phyloP scores from a whole-genome alignment of 2,888 invertebrate genomes.

The Clostera curtula region DNA sequence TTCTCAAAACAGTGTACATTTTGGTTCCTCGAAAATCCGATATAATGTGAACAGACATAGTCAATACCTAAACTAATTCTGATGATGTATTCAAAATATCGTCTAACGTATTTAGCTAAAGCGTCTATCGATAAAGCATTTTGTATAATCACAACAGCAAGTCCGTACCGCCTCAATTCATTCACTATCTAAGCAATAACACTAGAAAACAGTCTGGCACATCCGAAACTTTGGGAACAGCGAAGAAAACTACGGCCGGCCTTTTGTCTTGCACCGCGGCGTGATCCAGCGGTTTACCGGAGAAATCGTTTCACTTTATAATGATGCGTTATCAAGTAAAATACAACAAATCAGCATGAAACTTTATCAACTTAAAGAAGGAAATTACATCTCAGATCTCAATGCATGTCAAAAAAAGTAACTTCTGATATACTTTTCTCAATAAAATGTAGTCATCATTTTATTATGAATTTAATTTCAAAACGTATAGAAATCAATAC shows the following conservation, averaged over 20 bases:
- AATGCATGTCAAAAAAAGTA: too few relatives aligned
- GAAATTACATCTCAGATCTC: too few relatives aligned
- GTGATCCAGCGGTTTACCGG: slow-evolving; percentile 45
- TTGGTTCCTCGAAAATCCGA: slow-evolving; percentile 48
- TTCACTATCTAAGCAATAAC: slow-evolving; percentile 68
- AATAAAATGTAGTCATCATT: too few relatives aligned
- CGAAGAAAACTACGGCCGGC: slow-evolving; percentile 69
- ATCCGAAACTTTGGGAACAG: slow-evolving; percentile 70
- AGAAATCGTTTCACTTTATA: slow-evolving; percentile 51
- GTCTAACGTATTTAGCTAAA: slow-evolving; percentile 63
- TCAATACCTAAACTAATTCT: slow-evolving; percentile 43
- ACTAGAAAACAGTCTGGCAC: slow-evolving; percentile 69
- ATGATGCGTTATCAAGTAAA: slow-evolving; percentile 19
- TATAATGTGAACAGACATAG: slow-evolving; percentile 46
- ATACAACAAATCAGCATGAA: slow-evolving; percentile 17
- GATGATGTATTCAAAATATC: slow-evolving; percentile 64
- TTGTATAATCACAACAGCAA: slow-evolving; percentile 70
- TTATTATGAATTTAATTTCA: too few relatives aligned
- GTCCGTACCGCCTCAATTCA: slow-evolving; percentile 54
- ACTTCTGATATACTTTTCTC: too few relatives aligned
- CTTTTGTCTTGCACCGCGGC: slow-evolving; percentile 57
- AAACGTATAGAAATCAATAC: too few relatives aligned
- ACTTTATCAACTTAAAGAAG: too few relatives aligned
- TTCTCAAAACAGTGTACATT: slow-evolving; percentile 44
- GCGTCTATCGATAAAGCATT: slow-evolving; percentile 71